Conservation (phyloP, 2,888 invertebrate genomes). For the Heliconius ethilla region DNA sequence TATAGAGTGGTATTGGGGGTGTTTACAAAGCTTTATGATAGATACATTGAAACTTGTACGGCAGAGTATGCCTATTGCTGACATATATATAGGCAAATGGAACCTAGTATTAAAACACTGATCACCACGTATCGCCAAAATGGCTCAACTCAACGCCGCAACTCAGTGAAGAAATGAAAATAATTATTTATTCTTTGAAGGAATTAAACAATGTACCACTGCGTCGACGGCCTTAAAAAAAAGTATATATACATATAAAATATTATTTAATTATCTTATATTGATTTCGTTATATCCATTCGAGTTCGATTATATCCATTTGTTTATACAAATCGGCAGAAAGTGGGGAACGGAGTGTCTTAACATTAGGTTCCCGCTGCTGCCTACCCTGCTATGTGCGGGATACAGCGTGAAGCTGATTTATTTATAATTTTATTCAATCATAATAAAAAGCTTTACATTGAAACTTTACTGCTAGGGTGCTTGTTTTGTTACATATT, state of each 20-base stretch:
- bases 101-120: background rate
- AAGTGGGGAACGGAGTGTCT: too few species aligned
- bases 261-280: background rate
- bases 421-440: background rate
- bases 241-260: background rate
- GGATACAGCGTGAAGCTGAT: too few species aligned
- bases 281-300: background rate
- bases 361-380: too few species aligned
- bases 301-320: too few species aligned
- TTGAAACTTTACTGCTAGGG: slow-evolving; percentile 52
- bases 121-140: too few species aligned
- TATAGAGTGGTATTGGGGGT: too few species aligned
- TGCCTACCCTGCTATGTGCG: too few species aligned
- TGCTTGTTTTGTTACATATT: slow-evolving; percentile 60
- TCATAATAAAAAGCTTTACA: background rate
- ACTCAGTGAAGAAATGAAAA: background rate
- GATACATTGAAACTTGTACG: too few species aligned
- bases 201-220: background rate
- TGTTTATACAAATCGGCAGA: too few species aligned
- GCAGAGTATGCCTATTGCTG: too few species aligned
- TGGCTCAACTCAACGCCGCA: background rate
- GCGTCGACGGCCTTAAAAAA: background rate
- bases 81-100: too few species aligned
- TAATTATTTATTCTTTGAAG: too few species aligned
- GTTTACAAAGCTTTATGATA: background rate